Base-by-base conservation (phyloP, 2,888 invertebrate species). In the Chironomus tentans region DNA sequence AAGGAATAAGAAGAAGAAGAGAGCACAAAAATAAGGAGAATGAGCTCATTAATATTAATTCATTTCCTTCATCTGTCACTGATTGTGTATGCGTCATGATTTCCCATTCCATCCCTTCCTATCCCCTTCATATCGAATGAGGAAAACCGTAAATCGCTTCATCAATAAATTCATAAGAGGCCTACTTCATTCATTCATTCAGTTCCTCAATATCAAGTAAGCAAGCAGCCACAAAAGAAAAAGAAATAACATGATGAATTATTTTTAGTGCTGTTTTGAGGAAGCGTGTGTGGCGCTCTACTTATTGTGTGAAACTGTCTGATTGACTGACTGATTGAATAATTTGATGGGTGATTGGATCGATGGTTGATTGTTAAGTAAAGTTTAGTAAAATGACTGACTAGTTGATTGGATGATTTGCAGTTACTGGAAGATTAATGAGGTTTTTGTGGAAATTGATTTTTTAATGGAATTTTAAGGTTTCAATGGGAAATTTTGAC, bases 161-260 rank as follows among this genome's bases (percentile, higher is more conserved):
- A 73, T 73, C 72, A 73, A 73, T 73, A 61, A 61, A 73, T 73
- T 73, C 62, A 73, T 38, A 71, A 61, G 65, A 65, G 65, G 21
- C 56, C 18, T 56, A 38, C 38, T 38, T 38, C 38, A 38, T 38
- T 38, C 38, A 24, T 38, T 38, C 38, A 38, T 38, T 38, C 38
- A 38, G 38, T 38, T 38, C 38, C 38, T 38, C 38, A 18, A 56
- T 50, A 50, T 13, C 15, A 15, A 50, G 50, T n/a, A 56, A 18
- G 56, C 56, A 18, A 18, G 56, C 38, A 38, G 2, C 15, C 56
- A 56, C 56, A 56, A 38, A 38, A 38, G 38, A 38, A 38, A 4
- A 38, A 38, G 15, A 56, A n/a, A 56, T 56, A 56, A 56, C 56
- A 56, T 56, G 56, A 56, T 56, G 56, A 56, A 56, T 56, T 56